Evolutionary conservation across 2,113 vertebrate species (phyloP).

Genomic region (Mystacornis crossleyi): DNA sequence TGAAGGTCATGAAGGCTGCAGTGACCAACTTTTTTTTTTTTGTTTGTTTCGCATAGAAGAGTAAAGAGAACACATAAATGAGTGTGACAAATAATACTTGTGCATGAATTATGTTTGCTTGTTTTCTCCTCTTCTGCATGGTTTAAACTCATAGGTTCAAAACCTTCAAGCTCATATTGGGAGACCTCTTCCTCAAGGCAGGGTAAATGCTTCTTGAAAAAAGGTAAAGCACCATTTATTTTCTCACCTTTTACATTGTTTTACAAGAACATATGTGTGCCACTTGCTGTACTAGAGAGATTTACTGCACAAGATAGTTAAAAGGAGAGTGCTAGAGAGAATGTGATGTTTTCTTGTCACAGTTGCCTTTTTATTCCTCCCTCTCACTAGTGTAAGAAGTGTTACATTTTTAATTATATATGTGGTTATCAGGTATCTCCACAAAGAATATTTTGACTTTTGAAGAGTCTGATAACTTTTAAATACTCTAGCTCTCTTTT

Average conservation of each 20-base stretch:
- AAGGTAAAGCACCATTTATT: neutral
- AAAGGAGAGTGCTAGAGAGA: neutral
- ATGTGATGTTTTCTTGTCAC: neutral
- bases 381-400: neutral
- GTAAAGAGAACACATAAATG: neutral
- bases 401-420: neutral
- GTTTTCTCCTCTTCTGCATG: neutral
- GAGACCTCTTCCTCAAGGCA: neutral
- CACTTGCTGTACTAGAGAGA: neutral
- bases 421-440: neutral
- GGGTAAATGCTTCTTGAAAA: neutral
- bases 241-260: neutral
- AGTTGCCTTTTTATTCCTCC: neutral
- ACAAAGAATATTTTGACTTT: neutral
- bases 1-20: neutral
- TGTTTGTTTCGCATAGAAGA: neutral
- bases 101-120: neutral
- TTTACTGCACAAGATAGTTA: neutral
- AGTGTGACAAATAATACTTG: neutral
- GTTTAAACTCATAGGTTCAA: neutral
- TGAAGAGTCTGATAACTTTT: neutral
- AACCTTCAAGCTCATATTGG: neutral
- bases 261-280: fast-evolving
- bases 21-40: neutral
- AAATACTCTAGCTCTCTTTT: neutral